Conservation (phyloP, 2,113 vertebrate genomes). For the Alethe diademata region DNA sequence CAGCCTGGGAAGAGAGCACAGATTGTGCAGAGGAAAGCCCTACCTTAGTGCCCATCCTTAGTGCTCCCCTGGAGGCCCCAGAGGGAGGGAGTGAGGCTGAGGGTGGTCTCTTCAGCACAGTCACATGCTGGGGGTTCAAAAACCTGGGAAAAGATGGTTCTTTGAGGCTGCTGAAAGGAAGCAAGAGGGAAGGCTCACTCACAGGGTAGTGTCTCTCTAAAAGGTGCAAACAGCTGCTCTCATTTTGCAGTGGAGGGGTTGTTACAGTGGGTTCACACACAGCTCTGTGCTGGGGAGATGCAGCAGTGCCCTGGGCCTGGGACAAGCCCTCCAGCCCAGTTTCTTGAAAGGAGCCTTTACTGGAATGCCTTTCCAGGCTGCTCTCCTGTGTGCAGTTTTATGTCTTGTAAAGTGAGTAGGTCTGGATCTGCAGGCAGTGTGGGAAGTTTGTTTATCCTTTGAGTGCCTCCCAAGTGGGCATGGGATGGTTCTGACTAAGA, state of each 20-base stretch:
- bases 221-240: neutral
- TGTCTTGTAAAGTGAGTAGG: neutral
- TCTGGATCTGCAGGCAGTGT: neutral
- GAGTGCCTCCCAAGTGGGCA: neutral
- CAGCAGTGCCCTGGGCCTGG: neutral
- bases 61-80: neutral
- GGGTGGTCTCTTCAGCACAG: neutral
- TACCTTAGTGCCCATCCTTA: neutral
- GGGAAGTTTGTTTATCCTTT: neutral
- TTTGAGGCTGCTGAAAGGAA: neutral
- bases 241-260: neutral
- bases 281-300: neutral
- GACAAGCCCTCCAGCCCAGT: neutral
- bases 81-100: neutral
- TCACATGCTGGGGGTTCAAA: neutral
- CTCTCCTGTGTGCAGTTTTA: neutral
- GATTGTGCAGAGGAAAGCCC: neutral
- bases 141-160: neutral
- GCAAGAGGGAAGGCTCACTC: neutral
- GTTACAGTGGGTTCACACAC: rapidly evolving
- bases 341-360: neutral
- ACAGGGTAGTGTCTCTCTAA: neutral
- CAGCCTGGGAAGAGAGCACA: neutral
- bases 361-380: neutral
- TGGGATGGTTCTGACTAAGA: neutral